Conservation (phyloP, 2,888 invertebrate species). For the Drosophila tripunctata region DNA sequence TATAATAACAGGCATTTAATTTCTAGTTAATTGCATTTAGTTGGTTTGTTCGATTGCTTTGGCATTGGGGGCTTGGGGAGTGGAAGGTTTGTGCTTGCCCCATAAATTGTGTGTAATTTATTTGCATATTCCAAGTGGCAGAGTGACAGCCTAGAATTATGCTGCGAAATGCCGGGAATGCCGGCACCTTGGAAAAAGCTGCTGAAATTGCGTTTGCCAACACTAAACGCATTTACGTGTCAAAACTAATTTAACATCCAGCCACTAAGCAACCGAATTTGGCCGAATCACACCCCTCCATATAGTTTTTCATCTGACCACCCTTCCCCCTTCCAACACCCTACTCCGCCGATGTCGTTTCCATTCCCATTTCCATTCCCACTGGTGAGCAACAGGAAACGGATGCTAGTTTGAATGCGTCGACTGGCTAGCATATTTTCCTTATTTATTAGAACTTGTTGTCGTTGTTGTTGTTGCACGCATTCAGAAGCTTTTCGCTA, state of each 20-base stretch:
- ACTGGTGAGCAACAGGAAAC: conserved; percentile 48
- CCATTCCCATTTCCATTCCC: neutral
- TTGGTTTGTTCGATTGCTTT: conserved; percentile 20
- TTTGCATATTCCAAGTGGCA: conserved; percentile 64
- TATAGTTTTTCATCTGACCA: neutral
- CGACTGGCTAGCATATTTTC: conserved; percentile 62
- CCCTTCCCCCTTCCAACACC: too few relatives aligned
- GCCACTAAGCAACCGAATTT: neutral
- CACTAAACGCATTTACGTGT: conserved; percentile 79
- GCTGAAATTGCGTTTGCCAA: conserved; percentile 10
- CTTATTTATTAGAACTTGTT: conserved; percentile 59
- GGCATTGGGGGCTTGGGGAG: too few relatives aligned
- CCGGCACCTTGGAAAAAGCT: conserved; percentile 19
- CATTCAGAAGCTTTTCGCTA: neutral
- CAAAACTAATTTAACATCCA: conserved; percentile 72
- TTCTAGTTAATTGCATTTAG: conserved; percentile 69
- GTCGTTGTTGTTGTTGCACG: neutral
- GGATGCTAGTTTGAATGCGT: conserved; percentile 44
- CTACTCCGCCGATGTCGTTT: too few relatives aligned
- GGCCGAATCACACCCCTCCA: too few relatives aligned
- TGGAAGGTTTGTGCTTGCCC: neutral
- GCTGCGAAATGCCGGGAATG: conserved; percentile 71
- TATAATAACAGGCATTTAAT: conserved; percentile 71
- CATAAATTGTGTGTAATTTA: conserved; percentile 67
- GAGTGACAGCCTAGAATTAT: conserved; percentile 74